Percentiles rank a stretch among this genome's conserved stretches.
phyloP scores from a whole-genome alignment of 2,113 vertebrate genomes.

The Gopherus evgoodei region DNA sequence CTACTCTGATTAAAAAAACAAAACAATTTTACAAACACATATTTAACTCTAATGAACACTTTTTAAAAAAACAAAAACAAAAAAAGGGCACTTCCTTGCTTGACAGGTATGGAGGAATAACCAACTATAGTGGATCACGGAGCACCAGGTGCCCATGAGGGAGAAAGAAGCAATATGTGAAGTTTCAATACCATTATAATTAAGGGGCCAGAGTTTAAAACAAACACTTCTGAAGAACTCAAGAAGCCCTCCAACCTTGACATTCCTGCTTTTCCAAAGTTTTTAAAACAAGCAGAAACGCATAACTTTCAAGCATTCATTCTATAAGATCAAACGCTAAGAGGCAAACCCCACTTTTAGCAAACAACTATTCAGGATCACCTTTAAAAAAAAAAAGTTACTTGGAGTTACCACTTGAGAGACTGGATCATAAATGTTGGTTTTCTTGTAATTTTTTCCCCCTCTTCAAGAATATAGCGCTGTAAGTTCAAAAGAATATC shows the following conservation, averaged over 20 bases:
- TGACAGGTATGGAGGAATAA: neutral
- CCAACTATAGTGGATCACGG: neutral
- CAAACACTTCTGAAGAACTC: neutral
- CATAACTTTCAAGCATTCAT: neutral
- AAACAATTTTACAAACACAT: neutral
- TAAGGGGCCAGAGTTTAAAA: neutral
- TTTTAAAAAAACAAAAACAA: too few species aligned
- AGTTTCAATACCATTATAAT: conserved; percentile 3
- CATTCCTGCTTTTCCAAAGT: neutral
- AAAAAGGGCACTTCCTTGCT: neutral
- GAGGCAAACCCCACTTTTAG: neutral
- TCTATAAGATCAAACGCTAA: neutral
- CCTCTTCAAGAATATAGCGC: neutral
- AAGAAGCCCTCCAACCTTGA: neutral
- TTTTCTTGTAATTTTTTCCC: neutral
- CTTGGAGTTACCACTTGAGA: neutral
- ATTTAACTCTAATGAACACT: neutral
- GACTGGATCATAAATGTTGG: neutral
- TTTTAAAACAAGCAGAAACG: neutral
- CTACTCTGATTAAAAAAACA: neutral
- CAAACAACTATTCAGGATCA: neutral
- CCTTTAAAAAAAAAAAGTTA: neutral
- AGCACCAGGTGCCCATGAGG: neutral
- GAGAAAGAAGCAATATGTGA: neutral
- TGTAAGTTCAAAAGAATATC: neutral